phyloP scores from a whole-genome alignment of 2,113 vertebrate genomes.

The Sphaerodactylus townsendi region DNA sequence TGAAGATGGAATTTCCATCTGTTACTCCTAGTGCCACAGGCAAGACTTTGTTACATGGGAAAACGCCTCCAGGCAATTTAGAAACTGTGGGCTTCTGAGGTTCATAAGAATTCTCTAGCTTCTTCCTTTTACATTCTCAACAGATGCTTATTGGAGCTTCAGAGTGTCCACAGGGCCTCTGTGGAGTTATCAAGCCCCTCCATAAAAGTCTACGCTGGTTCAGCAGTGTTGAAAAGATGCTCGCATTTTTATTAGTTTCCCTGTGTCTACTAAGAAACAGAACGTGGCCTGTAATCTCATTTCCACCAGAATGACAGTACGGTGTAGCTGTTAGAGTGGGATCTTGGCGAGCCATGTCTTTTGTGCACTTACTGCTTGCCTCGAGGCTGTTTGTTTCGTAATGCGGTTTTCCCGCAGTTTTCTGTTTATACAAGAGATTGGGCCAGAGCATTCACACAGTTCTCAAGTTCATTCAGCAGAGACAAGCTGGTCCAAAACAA shows the following conservation, averaged over 20 bases:
- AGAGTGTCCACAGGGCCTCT: neutral
- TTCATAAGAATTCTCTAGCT: constrained; percentile 23
- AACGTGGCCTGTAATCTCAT: neutral
- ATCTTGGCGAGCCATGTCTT: no score
- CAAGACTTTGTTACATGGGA: neutral
- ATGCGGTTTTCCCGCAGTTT: no score
- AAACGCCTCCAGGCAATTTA: neutral
- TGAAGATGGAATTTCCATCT: constrained; percentile 15
- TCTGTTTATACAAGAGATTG: no score
- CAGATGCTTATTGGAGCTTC: constrained; percentile 25
- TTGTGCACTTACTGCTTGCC: no score
- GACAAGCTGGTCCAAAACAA: no score
- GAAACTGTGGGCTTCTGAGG: neutral
- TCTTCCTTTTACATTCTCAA: neutral
- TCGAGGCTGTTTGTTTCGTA: no score
- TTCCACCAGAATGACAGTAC: neutral
- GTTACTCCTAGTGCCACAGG: constrained; percentile 17
- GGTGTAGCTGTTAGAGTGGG: no score
- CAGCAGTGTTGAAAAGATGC: constrained; percentile 17
- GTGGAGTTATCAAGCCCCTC: constrained; percentile 17
- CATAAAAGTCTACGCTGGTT: neutral
- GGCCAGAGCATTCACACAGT: no score
- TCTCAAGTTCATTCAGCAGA: no score
- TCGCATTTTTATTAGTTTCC: constrained; percentile 2
- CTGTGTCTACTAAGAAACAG: neutral